Evolutionary conservation across 2,888 invertebrate genomes (phyloP), one percentile per base, ranked within the genome.

Genomic region (Pelosia muscerda): DNA sequence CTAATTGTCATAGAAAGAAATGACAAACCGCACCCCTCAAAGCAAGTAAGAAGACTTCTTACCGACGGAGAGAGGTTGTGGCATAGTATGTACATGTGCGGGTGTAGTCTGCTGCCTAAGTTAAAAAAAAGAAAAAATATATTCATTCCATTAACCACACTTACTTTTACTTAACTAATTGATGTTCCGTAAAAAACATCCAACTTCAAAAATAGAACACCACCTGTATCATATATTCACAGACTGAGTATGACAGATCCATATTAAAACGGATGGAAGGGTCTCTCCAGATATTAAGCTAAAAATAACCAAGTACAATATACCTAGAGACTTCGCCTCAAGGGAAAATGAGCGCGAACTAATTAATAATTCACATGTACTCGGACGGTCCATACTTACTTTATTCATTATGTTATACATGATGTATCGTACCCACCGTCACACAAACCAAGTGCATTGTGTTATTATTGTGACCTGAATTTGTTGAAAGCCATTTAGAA

Each of bases 391-490:
- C 77, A 72, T 77, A 34, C 28, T 22, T 65, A 60, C 28, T 63
- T 54, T 31, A 64, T 57, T 57, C 42, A 28, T 34, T 67, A 57
- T 53, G 25, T 28, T 23, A 81, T 83, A 81, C 77, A 86, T 86
- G 84, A 86, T 84, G 85, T 87, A 86, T 83, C 83, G 78, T 74
- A 73, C 73, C 79, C 77, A 75, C 80, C 75, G 82, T 73, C 84
- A 77, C 75, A 81, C 77, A 78, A 78, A 73, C 79, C 82, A 76
- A 78, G 79, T 80, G 83, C 80, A 87, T 88, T 87, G 86, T 85
- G 83, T 81, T 82, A 38, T n/a, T 31, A 84, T 79, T 82, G 80
- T 87, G 89, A 87, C 89, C 89, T 81, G 83, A 81, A 88, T 89
- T 77, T 65, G 72, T 63, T 22, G 57, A 15, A 61, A 66, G 60